Evolutionary conservation across 2,113 vertebrate genomes (phyloP).

Genomic region (Electrona antarctica): DNA sequence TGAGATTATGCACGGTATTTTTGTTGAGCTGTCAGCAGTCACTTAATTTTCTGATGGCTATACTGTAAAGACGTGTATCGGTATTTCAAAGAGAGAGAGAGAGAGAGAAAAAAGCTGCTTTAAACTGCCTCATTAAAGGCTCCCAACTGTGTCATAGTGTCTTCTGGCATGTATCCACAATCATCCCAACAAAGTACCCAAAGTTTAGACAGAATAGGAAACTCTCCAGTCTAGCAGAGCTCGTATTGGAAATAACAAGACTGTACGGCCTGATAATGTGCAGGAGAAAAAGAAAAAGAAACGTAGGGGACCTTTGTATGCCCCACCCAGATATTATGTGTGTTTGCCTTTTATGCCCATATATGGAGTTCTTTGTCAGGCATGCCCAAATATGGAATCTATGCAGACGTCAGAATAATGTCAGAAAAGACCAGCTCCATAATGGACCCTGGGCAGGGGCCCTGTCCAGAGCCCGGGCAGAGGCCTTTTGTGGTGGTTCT

Average conservation of each 20-base stretch:
- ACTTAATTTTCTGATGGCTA: constrained; percentile 24
- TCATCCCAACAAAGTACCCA: constrained; percentile 24
- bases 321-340: too few relatives aligned
- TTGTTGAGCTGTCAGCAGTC: constrained; percentile 11
- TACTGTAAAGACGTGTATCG: constrained; percentile 14
- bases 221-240: constrained; percentile 46
- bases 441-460: too few relatives aligned
- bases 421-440: too few relatives aligned
- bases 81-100: constrained; percentile 11
- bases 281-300: too few relatives aligned
- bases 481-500: too few relatives aligned
- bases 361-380: too few relatives aligned
- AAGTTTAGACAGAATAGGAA: constrained; percentile 23
- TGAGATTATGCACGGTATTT: constrained; percentile 30
- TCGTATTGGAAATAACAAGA: constrained; percentile 43
- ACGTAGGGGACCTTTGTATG: too few relatives aligned
- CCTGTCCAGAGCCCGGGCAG: too few relatives aligned
- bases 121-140: constrained; percentile 24
- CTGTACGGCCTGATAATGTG: constrained; percentile 54
- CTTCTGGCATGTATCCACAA: constrained; percentile 13
- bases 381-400: too few relatives aligned
- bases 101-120: constrained; percentile 21
- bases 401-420: too few relatives aligned
- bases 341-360: too few relatives aligned
- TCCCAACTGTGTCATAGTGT: constrained; percentile 38